Evolutionary conservation across 2,113 vertebrate genomes (phyloP).

Genomic region (Sylvietta virens): DNA sequence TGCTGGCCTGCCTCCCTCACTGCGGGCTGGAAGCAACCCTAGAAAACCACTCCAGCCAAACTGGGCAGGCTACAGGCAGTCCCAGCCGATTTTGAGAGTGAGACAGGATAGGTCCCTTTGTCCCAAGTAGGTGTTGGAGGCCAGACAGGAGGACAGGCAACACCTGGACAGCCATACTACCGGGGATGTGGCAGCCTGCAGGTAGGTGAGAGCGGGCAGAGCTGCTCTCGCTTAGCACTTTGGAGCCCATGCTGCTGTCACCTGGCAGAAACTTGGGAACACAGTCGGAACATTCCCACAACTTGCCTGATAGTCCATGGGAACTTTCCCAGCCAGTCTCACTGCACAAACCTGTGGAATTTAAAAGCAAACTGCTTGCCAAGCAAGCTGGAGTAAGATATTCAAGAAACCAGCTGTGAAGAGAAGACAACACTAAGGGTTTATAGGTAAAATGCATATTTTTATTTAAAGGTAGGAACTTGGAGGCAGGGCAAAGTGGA

Average conservation of each 20-base stretch:
- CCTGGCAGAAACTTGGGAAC: not conserved
- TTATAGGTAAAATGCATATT: not conserved
- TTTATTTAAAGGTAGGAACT: not conserved
- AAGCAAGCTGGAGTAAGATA: not conserved
- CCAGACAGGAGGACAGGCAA: not conserved
- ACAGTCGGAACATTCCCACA: accelerated
- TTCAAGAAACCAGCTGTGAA: not conserved
- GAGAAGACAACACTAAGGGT: not conserved
- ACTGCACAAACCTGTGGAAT: not conserved
- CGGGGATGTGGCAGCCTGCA: accelerated
- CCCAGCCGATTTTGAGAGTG: accelerated
- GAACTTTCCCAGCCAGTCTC: not conserved
- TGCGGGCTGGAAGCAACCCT: accelerated
- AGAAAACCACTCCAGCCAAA: not conserved
- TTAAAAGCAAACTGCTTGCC: not conserved
- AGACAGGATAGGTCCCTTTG: not conserved
- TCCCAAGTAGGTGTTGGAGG: not conserved
- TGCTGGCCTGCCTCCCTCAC: not conserved
- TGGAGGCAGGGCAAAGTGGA: not conserved
- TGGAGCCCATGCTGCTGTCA: not conserved
- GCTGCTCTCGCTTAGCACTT: accelerated
- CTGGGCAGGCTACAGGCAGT: not conserved
- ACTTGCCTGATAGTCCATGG: not conserved
- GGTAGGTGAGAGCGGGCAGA: not conserved
- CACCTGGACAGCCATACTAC: accelerated